A percentile compares a stretch with the other conserved stretches of the same genome.
These are phyloP conservation scores for Cheilosia soror DNA, from an alignment of 2,888 invertebrate genomes.

Conservation along the genomic window DNA sequence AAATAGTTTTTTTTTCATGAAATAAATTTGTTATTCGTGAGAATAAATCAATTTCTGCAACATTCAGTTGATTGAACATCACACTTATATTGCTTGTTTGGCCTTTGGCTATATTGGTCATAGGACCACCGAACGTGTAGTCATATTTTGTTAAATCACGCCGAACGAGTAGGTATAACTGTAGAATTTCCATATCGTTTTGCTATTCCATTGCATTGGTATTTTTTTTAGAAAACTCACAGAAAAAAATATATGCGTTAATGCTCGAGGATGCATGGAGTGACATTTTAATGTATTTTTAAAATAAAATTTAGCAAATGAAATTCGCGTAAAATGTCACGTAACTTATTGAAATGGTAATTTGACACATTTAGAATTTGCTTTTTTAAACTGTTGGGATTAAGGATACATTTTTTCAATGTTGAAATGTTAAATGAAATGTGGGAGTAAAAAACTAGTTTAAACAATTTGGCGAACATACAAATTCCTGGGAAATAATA, in stretches of 20 bases:
- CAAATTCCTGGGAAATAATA: no score
- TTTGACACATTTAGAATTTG: not conserved
- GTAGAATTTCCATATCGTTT: not conserved
- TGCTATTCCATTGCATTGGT: constrained; percentile 6
- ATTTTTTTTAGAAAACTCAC: not conserved
- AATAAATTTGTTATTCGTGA: constrained; percentile 56
- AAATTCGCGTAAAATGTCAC: constrained; percentile 17
- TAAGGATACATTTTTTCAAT: no score
- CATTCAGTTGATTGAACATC: constrained; percentile 13
- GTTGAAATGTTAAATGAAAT: no score
- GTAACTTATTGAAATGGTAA: not conserved
- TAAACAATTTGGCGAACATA: no score
- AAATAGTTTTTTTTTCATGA: not conserved
- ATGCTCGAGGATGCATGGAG: constrained; percentile 17
- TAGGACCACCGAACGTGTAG: not conserved
- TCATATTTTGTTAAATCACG: constrained; percentile 11
- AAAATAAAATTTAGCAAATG: not conserved
- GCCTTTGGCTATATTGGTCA: constrained; percentile 9
- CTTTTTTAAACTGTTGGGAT: not conserved
- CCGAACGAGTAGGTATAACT: not conserved
- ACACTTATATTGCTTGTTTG: not conserved
- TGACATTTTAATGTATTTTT: constrained; percentile 36
- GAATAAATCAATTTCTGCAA: constrained; percentile 57
- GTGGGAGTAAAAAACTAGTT: no score
- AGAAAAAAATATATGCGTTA: not conserved